These are phyloP conservation scores for Macrochelys suwanniensis DNA, from an alignment of 2,797 vertebrate genomes.

Conservation along the genomic window DNA sequence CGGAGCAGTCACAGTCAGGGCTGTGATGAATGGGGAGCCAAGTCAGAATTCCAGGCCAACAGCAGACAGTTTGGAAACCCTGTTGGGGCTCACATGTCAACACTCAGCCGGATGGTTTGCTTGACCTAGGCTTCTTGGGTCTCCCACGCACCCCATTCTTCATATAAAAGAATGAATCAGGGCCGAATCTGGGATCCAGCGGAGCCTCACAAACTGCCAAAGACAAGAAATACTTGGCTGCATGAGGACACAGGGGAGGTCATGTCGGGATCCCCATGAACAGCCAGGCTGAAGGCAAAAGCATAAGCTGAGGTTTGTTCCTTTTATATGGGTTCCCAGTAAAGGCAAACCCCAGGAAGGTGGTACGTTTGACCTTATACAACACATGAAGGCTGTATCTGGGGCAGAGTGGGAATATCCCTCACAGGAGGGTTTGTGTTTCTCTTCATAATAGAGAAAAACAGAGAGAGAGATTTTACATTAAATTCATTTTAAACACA, in stretches of 20 bases:
- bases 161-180: background rate
- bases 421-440: background rate
- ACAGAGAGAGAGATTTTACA: background rate
- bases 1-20: background rate
- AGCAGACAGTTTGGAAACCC: background rate
- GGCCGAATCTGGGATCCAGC: background rate
- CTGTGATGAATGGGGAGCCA: background rate
- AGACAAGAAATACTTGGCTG: background rate
- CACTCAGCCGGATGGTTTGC: background rate
- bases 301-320: background rate
- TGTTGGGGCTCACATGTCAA: background rate
- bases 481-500: background rate
- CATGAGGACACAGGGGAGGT: background rate
- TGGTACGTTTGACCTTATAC: background rate
- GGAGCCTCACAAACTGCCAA: no score
- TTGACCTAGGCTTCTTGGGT: background rate
- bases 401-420: background rate
- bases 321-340: background rate
- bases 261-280: background rate
- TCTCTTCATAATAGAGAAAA: background rate
- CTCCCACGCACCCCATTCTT: background rate
- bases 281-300: background rate
- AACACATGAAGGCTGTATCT: background rate
- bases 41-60: background rate
- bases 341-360: background rate